Percentiles rank a stretch among this genome's conserved stretches.
phyloP scores from a whole-genome alignment of 2,113 vertebrate species.

The Scartelaos histophorus region DNA sequence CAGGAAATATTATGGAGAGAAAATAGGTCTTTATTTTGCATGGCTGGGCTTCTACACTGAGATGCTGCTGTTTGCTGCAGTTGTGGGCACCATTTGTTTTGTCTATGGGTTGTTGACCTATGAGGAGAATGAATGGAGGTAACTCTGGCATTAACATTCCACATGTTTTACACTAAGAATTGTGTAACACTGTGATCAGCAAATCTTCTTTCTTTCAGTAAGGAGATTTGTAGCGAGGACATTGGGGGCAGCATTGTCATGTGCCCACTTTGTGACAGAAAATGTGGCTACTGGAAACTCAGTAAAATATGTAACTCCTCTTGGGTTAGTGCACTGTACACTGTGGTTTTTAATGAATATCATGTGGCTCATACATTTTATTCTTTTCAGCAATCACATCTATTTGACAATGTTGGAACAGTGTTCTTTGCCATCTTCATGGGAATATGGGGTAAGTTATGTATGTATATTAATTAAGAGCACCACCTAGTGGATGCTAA shows the following conservation, averaged over 20 bases:
- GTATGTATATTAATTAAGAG: conserved; percentile 23
- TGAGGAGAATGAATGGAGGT: conserved; percentile 86
- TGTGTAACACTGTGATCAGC: not conserved
- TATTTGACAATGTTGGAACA: conserved; percentile 96
- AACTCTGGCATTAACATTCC: conserved; percentile 13
- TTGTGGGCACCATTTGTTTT: conserved; percentile 92
- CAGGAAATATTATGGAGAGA: conserved; percentile 97
- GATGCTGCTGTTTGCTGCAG: conserved; percentile 91
- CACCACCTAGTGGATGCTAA: conserved; percentile 50
- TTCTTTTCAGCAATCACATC: conserved; percentile 86
- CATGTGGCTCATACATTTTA: conserved; percentile 7
- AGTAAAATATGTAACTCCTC: conserved; percentile 88
- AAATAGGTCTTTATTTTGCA: conserved; percentile 97
- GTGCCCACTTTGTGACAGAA: conserved; percentile 92
- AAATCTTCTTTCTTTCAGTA: conserved; percentile 67
- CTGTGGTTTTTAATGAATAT: not conserved
- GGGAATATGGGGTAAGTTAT: conserved; percentile 96
- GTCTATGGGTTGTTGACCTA: conserved; percentile 89
- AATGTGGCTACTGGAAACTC: conserved; percentile 92
- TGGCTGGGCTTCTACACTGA: conserved; percentile 98
- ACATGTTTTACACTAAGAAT: not conserved
- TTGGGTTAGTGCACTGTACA: conserved; percentile 75
- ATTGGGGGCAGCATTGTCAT: conserved; percentile 92
- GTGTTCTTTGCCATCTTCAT: conserved; percentile 98
- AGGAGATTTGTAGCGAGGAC: conserved; percentile 85